A percentile compares a stretch with the other conserved stretches of the same genome.
These are phyloP conservation scores for Craseonycteris thonglongyai DNA, from an alignment of 2,113 vertebrate genomes.

Conservation along the genomic window DNA sequence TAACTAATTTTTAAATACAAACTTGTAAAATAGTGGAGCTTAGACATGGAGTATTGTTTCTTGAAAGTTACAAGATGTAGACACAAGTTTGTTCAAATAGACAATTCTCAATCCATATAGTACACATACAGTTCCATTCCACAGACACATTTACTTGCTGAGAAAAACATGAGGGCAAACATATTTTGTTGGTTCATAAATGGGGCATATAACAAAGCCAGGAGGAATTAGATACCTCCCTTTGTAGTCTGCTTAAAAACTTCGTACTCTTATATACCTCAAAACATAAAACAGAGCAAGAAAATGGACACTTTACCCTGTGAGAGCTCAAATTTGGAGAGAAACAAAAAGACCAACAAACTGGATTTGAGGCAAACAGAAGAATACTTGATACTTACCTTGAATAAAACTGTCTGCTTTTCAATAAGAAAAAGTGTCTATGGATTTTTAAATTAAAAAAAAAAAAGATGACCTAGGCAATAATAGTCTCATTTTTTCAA, in stretches of 20 bases:
- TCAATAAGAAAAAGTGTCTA: not conserved
- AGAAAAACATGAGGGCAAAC: not conserved
- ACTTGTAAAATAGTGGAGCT: not conserved
- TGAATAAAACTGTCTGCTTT: not conserved
- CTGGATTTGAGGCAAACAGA: not conserved
- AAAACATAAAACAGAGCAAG: not conserved
- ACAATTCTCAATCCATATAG: not conserved
- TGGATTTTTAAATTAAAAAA: not conserved
- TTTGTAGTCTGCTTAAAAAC: not conserved
- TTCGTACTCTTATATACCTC: not conserved
- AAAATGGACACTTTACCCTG: not conserved
- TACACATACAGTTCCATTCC: conserved; percentile 14
- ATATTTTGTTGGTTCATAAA: not conserved
- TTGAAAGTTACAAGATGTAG: not conserved
- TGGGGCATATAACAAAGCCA: not conserved
- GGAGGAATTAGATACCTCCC: not conserved
- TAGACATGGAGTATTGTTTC: not conserved
- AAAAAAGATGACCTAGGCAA: not conserved
- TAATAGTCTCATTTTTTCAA: not conserved
- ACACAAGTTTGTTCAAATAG: not conserved
- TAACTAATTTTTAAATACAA: conserved; percentile 5
- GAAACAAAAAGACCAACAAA: not conserved
- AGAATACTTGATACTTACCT: not conserved
- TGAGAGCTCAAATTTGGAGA: not conserved
- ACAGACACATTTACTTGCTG: not conserved